Percentiles rank a stretch among this genome's conserved stretches.
Conservation (phyloP, 2,797 vertebrate genomes). For the Macropus fuliginosus region DNA sequence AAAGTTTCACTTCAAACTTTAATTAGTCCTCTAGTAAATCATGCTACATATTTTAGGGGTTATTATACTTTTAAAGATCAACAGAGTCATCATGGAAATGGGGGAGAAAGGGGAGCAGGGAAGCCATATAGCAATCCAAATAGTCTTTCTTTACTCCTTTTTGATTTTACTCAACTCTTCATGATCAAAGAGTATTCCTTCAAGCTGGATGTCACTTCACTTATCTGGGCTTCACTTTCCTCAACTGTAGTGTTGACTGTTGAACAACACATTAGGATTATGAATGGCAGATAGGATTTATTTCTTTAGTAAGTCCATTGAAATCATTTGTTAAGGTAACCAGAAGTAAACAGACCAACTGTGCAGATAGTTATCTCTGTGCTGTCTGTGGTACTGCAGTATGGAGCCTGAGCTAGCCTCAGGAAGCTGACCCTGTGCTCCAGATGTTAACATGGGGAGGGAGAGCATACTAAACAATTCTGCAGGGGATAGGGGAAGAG, state of each 20-base stretch:
- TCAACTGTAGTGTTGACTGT: not conserved
- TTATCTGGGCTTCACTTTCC: too few species aligned
- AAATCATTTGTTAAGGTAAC: conserved; percentile 46
- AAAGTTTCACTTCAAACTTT: not conserved
- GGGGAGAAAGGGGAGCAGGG: too few species aligned
- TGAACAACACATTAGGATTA: conserved; percentile 14
- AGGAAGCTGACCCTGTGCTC: not conserved
- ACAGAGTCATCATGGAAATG: not conserved
- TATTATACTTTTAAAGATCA: not conserved
- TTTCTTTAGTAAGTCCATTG: conserved; percentile 14
- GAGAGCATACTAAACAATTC: not conserved
- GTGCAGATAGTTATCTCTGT: not conserved
- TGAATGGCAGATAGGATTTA: conserved; percentile 6
- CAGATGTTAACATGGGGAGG: not conserved
- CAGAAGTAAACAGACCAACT: conserved; percentile 36
- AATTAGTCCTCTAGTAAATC: not conserved
- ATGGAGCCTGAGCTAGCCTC: not conserved
- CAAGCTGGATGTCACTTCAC: not conserved
- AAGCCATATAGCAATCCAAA: not conserved
- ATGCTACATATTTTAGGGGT: not conserved
- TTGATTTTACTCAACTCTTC: not conserved
- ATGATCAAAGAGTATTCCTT: conserved; percentile 4
- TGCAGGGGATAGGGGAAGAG: not conserved
- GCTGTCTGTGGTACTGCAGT: not conserved
- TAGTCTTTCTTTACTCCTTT: conserved; percentile 21